Evolutionary conservation across 1,140 invertebrate species (phyloP).

Genomic region (Goniozus legneri): DNA sequence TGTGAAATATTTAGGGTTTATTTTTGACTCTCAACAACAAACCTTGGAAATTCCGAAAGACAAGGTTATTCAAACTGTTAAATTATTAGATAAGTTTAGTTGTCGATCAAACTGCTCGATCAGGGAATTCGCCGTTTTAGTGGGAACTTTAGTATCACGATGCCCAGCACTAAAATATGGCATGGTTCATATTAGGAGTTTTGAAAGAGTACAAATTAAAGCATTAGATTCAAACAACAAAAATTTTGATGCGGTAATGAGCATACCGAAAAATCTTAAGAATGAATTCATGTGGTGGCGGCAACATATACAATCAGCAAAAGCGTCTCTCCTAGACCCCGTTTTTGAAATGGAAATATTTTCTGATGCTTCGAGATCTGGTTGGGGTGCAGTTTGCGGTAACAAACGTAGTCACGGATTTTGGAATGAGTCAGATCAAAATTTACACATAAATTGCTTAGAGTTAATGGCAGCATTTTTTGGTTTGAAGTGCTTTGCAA

Average conservation of each 20-base stretch:
- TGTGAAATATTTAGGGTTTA: conserved; percentile 4
- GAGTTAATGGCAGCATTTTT: neutral
- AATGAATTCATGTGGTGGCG: neutral
- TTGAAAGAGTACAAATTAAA: neutral
- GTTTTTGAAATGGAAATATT: neutral
- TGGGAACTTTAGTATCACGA: neutral
- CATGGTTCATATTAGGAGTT: neutral
- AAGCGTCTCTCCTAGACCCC: neutral
- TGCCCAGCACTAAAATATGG: neutral
- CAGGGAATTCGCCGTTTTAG: neutral
- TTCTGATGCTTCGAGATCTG: neutral
- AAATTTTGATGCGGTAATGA: neutral
- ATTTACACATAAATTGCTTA: neutral
- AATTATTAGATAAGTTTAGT: no score
- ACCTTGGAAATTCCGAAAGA: neutral
- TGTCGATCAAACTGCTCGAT: no score
- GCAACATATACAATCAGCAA: neutral
- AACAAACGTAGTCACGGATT: neutral
- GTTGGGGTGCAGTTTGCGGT: no score
- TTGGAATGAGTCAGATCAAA: neutral
- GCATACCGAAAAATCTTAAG: neutral
- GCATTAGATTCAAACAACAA: neutral
- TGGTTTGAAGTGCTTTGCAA: neutral
- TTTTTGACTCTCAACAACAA: neutral
- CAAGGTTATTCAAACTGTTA: neutral